Conservation (phyloP, 2,797 vertebrate genomes). For the Enteromius fasciolatus region DNA sequence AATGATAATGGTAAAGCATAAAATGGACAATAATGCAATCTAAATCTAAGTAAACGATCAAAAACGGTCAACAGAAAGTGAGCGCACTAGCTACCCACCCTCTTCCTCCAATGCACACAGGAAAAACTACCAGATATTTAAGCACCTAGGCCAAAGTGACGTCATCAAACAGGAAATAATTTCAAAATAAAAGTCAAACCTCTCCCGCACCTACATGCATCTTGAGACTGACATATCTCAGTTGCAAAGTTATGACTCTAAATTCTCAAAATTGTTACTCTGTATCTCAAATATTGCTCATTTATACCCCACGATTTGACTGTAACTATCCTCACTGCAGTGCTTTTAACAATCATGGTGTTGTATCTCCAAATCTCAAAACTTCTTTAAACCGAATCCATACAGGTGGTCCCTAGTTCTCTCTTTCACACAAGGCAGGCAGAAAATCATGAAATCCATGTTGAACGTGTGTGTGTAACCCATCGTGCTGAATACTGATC, state of each 20-base stretch:
- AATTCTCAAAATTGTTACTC: neutral
- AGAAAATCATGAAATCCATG: neutral
- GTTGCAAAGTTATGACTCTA: neutral
- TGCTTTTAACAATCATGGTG: neutral
- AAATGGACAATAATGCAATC: no score
- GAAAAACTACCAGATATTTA: no score
- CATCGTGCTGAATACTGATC: slow-evolving; percentile 7
- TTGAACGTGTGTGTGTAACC: neutral
- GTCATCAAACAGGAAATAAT: no score
- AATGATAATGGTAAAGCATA: no score
- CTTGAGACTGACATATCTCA: neutral
- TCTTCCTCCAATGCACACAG: no score
- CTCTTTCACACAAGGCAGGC: neutral
- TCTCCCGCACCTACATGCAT: no score
- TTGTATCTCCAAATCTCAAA: neutral
- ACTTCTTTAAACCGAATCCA: neutral
- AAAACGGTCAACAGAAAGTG: no score
- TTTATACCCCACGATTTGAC: neutral
- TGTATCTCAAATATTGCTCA: neutral
- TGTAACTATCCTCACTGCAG: neutral
- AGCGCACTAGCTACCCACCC: no score
- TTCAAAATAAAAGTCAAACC: no score
- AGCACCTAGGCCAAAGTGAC: no score
- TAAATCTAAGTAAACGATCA: no score
- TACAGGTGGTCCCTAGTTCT: neutral